Base-by-base conservation (phyloP, 1,140 invertebrate genomes). In the Nymphalis io region DNA sequence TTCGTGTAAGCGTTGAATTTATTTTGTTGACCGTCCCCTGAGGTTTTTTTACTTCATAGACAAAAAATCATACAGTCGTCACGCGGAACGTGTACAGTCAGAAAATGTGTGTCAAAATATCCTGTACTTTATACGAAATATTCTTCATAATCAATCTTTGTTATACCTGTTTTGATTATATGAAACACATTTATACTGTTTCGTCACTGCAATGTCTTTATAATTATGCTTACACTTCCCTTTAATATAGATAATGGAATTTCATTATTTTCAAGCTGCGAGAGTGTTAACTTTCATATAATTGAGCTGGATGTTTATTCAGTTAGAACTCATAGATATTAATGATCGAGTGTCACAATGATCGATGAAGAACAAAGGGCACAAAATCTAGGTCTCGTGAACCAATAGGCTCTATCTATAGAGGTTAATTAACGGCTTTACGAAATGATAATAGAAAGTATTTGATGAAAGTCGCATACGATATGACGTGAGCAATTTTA, bases 321-420 rank as follows among this genome's bases (percentile, higher is more conserved):
- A 51, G 66, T 73, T 58, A 46, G 66, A 60, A 73, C 55, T 68
- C 48, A 75, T 78, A 73, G 76, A 75, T 78, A 78, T 78, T 78
- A 78, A 78, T 78, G 68, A 75, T 75, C 58, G 33, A 40, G 46
- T 44, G 75, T 78, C 73, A 66, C 67, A 60, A 67, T 73, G 74
- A 76, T 76, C 68, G 74, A 76, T 76, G 67, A 62, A 73, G 71
- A 73, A 76, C 66, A 76, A 76, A 73, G 66, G 71, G 68, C 58
- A 67, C 42, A 72, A 68, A 74, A 76, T 74, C 75, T 68, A 74
- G 69, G 40, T 69, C 64, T 71, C 55, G 44, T 64, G 57, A 64
- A 57, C 55, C 68, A 65, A 70, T 46, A 57, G 18, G 27, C 20
- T 70, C 51, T 69, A 33, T 58, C 59, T 58, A 69, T 44, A 57